These are phyloP conservation scores for Drosophila lutescens DNA, from an alignment of 2,888 invertebrate species.

Conservation along the genomic window DNA sequence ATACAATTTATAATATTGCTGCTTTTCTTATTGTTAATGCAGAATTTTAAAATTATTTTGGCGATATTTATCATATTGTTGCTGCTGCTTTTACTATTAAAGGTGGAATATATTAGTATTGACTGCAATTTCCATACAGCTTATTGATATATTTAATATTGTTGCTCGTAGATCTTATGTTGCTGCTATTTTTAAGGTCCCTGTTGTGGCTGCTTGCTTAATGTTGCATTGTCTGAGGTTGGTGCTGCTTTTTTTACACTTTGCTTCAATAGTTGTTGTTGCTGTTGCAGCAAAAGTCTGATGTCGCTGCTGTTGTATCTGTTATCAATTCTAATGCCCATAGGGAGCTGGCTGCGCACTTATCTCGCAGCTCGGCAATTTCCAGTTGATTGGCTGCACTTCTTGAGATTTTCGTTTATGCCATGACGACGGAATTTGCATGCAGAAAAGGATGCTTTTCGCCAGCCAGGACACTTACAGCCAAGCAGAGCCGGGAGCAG, in stretches of 20 bases:
- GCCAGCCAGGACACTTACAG: slow-evolving; percentile 38
- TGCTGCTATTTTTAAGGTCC: background rate
- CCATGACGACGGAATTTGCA: slow-evolving; percentile 60
- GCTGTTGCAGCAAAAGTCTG: slow-evolving; percentile 19
- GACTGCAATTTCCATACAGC: background rate
- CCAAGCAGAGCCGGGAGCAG: slow-evolving; percentile 30
- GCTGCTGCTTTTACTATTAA: background rate
- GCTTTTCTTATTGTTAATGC: background rate
- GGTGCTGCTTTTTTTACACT: background rate
- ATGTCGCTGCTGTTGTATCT: slow-evolving; percentile 38
- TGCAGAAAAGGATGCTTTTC: slow-evolving; percentile 35
- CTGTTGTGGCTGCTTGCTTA: background rate
- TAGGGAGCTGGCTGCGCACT: slow-evolving; percentile 58
- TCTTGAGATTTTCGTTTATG: slow-evolving; percentile 72
- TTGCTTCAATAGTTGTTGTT: slow-evolving; percentile 7
- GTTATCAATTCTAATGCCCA: slow-evolving; percentile 63
- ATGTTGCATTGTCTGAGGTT: slow-evolving; percentile 6
- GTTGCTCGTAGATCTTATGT: background rate
- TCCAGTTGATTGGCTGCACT: slow-evolving; percentile 81
- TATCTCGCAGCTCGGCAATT: slow-evolving; percentile 71
- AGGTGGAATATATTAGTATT: background rate
- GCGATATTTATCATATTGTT: background rate
- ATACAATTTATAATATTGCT: too few species aligned
- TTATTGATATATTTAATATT: background rate
- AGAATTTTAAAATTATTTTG: background rate